Evolutionary conservation across 2,113 vertebrate genomes (phyloP).

Genomic region (Gadus chalcogrammus): DNA sequence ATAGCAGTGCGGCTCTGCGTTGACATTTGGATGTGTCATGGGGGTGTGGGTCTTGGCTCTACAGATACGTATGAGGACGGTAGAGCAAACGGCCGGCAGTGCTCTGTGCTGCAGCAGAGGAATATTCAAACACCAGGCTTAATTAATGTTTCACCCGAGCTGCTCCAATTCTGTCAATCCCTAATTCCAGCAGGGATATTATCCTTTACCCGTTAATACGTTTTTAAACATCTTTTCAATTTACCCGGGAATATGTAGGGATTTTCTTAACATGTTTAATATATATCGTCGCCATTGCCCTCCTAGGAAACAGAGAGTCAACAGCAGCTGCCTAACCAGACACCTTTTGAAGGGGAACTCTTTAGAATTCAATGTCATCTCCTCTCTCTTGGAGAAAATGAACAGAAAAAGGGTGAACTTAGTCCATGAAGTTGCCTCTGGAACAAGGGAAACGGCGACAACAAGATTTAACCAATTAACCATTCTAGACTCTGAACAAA

Average conservation of each 20-base stretch:
- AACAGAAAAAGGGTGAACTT: not conserved
- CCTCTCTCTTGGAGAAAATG: slow-evolving; percentile 16
- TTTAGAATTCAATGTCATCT: slow-evolving; percentile 7
- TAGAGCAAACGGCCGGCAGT: slow-evolving; percentile 22
- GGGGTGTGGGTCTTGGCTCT: slow-evolving; percentile 8
- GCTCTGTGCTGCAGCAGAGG: slow-evolving; percentile 45
- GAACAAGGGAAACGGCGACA: slow-evolving; percentile 13
- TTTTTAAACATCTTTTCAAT: slow-evolving; percentile 65
- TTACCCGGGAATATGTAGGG: slow-evolving; percentile 55
- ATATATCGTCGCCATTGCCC: slow-evolving; percentile 37
- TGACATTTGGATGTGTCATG: slow-evolving; percentile 31
- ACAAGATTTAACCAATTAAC: slow-evolving; percentile 18
- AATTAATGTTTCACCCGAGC: slow-evolving; percentile 66
- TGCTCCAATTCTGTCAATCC: slow-evolving; percentile 73
- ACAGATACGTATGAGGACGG: slow-evolving; percentile 16
- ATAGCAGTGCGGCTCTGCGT: slow-evolving; percentile 18
- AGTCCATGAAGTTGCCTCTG: slow-evolving; percentile 3
- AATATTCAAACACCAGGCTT: slow-evolving; percentile 53
- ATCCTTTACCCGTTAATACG: slow-evolving; percentile 64
- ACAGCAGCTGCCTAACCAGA: slow-evolving; percentile 30
- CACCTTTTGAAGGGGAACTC: slow-evolving; percentile 13
- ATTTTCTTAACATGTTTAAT: slow-evolving; percentile 59
- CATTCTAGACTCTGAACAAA: slow-evolving; percentile 20
- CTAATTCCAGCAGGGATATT: slow-evolving; percentile 67
- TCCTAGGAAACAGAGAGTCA: slow-evolving; percentile 40